These are phyloP conservation scores for Phytoseiulus persimilis DNA, from an alignment of 2,888 invertebrate genomes.

Conservation along the genomic window DNA sequence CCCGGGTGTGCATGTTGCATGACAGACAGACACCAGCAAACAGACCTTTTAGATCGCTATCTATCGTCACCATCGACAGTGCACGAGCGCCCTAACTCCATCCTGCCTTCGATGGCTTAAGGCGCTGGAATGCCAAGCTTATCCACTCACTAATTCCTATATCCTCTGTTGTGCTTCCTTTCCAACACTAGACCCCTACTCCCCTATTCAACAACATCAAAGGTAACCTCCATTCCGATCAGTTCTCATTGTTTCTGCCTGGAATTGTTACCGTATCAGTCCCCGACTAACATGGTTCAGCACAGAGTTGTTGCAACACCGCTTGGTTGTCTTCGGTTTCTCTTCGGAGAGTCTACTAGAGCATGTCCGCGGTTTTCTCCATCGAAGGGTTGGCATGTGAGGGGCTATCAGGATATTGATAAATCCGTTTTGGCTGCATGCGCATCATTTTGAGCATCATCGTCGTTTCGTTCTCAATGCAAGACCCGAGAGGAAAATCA, in stretches of 20 bases:
- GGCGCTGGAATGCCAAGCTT: neutral
- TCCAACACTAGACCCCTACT: neutral
- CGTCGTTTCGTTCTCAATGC: neutral
- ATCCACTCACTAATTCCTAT: neutral
- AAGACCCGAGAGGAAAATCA: neutral
- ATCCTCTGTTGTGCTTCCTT: neutral
- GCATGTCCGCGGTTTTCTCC: no score
- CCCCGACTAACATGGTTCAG: neutral
- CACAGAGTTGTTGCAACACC: neutral
- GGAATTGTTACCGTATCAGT: neutral
- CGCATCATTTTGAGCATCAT: neutral
- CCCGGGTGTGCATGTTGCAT: neutral
- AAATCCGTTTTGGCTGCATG: neutral
- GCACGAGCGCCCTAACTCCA: neutral
- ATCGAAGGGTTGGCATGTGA: no score
- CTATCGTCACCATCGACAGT: neutral
- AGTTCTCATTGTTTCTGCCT: neutral
- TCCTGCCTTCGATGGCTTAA: neutral
- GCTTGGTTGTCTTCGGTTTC: no score
- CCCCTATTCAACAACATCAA: neutral
- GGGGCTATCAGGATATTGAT: no score
- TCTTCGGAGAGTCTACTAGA: no score
- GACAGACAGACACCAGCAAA: neutral
- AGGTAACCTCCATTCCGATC: neutral
- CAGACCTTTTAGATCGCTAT: neutral